Evolutionary conservation across 1,140 invertebrate species (phyloP).

Genomic region (Cydia amplana): DNA sequence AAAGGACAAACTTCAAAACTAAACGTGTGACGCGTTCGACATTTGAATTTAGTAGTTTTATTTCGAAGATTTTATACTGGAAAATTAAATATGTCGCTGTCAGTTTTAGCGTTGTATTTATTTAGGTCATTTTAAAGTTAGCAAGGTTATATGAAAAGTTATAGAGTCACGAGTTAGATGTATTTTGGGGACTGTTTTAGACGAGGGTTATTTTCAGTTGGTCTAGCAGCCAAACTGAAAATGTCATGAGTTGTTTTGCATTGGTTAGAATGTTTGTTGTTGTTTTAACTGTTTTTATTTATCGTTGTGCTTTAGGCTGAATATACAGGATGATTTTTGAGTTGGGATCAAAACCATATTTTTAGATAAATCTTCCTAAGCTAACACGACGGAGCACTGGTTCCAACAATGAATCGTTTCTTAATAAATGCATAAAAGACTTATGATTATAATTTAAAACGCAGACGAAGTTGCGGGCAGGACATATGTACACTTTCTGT

Average conservation of each 20-base stretch:
- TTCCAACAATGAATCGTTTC: no score
- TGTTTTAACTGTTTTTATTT: conserved; percentile 31
- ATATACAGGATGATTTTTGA: no score
- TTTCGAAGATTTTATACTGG: background rate
- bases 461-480: no score
- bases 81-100: background rate
- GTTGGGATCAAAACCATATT: no score
- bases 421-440: no score
- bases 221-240: conserved; percentile 57
- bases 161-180: conserved; percentile 52
- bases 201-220: conserved; percentile 34
- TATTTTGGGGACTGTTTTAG: conserved; percentile 17
- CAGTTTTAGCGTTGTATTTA: background rate
- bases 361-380: no score
- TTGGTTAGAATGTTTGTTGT: conserved; percentile 33
- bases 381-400: no score
- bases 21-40: conserved; percentile 7
- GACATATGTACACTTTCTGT: no score
- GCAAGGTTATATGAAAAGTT: conserved; percentile 17
- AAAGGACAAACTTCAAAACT: conserved; percentile 27
- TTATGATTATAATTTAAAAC: no score
- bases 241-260: conserved; percentile 50
- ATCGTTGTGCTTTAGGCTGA: background rate
- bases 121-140: background rate
- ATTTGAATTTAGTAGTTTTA: background rate